Evolutionary conservation across 2,797 vertebrate species (phyloP).

Genomic region (Iguana delicatissima): DNA sequence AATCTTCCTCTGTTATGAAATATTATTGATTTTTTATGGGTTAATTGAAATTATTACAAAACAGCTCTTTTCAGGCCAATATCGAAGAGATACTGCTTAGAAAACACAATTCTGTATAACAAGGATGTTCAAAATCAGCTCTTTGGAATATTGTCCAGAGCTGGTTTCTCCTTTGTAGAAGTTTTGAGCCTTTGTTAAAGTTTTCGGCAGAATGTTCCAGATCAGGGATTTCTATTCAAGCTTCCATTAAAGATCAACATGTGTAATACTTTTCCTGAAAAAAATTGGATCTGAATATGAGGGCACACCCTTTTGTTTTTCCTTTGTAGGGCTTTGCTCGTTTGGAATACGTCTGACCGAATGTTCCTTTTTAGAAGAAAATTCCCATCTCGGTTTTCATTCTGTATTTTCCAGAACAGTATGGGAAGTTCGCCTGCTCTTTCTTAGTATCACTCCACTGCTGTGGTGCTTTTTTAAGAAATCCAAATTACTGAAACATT

Average conservation of each 20-base stretch:
- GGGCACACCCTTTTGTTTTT: not conserved
- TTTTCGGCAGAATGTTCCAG: not conserved
- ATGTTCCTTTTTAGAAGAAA: slow-evolving; percentile 6
- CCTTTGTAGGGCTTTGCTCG: slow-evolving; percentile 13
- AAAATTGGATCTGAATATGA: not conserved
- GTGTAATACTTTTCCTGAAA: not conserved
- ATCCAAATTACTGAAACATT: slow-evolving; percentile 11
- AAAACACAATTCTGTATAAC: not conserved
- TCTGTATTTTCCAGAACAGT: not conserved
- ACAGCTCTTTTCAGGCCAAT: slow-evolving; percentile 46
- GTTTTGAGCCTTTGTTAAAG: not conserved
- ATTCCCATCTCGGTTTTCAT: not conserved
- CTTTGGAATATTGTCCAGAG: too few relatives aligned
- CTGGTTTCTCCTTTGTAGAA: not conserved
- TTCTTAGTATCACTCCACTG: not conserved
- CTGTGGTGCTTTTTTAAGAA: not conserved
- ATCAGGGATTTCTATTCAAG: not conserved
- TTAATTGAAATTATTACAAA: slow-evolving; percentile 63
- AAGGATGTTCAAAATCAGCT: not conserved
- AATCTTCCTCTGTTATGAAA: slow-evolving; percentile 49
- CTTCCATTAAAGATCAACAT: not conserved
- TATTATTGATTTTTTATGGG: slow-evolving; percentile 68
- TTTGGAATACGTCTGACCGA: not conserved
- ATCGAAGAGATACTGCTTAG: slow-evolving; percentile 50
- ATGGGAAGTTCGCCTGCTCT: not conserved